Conservation (phyloP, 2,888 invertebrate genomes). For the Empis livida region DNA sequence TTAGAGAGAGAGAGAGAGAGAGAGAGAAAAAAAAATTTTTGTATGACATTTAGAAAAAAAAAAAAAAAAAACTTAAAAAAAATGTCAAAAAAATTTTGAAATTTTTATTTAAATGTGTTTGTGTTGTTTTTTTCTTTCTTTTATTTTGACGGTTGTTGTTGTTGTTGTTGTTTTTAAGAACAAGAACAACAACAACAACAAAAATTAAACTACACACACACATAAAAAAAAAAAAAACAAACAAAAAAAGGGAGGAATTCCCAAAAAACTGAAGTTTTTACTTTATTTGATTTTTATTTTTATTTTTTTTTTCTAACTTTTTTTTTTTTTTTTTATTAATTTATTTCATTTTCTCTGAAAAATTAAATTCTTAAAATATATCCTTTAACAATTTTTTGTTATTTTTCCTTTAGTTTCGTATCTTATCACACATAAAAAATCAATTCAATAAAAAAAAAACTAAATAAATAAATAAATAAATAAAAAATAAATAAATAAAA, state of each 20-base stretch:
- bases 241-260: slow-evolving; percentile 15
- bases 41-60: neutral
- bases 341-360: neutral
- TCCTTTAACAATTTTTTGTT: too few species aligned
- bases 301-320: slow-evolving; percentile 2
- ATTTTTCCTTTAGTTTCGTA: too few species aligned
- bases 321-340: neutral
- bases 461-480: too few species aligned
- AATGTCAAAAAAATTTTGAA: too few species aligned
- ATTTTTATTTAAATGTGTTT: too few species aligned
- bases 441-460: slow-evolving; percentile 4
- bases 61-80: too few species aligned
- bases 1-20: neutral
- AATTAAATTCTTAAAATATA: too few species aligned
- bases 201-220: too few species aligned
- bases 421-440: slow-evolving; percentile 6
- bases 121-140: too few species aligned
- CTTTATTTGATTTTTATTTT: neutral
- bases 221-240: neutral
- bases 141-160: slow-evolving; percentile 1
- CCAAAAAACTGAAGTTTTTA: slow-evolving; percentile 15
- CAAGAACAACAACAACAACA: too few species aligned
- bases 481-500: too few species aligned
- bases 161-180: neutral
- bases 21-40: neutral